Conservation (phyloP, 2,113 vertebrate genomes). For the Stigmatopora argus region DNA sequence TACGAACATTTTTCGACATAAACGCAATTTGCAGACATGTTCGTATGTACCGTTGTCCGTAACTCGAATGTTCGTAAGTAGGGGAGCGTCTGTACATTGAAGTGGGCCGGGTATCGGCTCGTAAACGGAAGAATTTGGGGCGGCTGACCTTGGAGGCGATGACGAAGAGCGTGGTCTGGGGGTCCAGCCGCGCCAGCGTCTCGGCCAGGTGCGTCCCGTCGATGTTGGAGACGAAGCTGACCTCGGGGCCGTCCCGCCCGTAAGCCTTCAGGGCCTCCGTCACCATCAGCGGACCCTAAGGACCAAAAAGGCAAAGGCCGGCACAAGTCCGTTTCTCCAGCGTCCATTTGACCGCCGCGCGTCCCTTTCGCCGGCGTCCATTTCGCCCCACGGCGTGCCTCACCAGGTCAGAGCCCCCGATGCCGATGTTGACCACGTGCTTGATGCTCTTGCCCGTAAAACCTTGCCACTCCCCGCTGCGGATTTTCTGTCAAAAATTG, state of each 20-base stretch:
- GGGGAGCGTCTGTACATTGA: no score
- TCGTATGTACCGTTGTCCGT: no score
- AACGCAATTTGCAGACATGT: no score
- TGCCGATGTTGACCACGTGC: slow-evolving; percentile 91
- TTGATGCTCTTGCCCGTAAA: slow-evolving; percentile 88
- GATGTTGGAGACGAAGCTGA: slow-evolving; percentile 99
- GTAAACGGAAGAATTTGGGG: no score
- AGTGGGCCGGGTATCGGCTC: no score
- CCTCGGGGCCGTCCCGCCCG: slow-evolving; percentile 81
- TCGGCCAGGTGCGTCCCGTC: slow-evolving; percentile 95
- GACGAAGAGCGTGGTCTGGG: slow-evolving; percentile 88
- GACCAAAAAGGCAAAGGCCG: not conserved
- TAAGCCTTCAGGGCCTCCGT: slow-evolving; percentile 94
- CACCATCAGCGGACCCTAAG: slow-evolving; percentile 96
- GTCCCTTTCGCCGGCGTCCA: not conserved
- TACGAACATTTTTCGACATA: no score
- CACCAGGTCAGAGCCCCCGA: slow-evolving; percentile 96
- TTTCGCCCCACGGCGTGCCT: slow-evolving; percentile 29
- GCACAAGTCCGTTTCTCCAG: not conserved
- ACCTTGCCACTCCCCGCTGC: slow-evolving; percentile 91
- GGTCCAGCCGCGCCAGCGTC: slow-evolving; percentile 81
- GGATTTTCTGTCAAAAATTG: slow-evolving; percentile 74
- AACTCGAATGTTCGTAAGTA: no score
- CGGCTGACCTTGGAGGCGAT: slow-evolving; percentile 87
- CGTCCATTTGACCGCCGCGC: no score